These are phyloP conservation scores for Caenorhabditis macrosperma DNA, from an alignment of 2,888 invertebrate genomes.

Conservation along the genomic window DNA sequence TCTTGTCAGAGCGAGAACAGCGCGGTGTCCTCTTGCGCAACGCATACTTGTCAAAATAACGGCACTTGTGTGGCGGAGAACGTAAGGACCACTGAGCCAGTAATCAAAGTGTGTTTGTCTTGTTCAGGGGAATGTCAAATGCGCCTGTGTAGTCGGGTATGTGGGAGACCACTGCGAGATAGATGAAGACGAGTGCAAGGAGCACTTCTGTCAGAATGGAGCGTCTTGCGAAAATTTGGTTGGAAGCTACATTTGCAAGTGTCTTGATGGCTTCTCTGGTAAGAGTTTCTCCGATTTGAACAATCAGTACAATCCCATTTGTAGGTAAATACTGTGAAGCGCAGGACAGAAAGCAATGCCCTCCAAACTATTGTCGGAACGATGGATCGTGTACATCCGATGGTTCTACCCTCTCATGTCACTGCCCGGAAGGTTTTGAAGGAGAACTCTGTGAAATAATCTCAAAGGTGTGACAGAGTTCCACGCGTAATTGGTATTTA, in stretches of 20 bases:
- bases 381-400: constrained; percentile 27
- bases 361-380: constrained; percentile 38
- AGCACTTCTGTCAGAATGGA: constrained; percentile 91
- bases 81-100: constrained; percentile 50
- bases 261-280: constrained; percentile 75
- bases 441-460: constrained; percentile 42
- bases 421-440: constrained; percentile 41
- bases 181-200: constrained; percentile 92
- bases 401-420: constrained; percentile 17
- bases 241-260: constrained; percentile 84
- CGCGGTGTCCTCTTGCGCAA: constrained; percentile 36
- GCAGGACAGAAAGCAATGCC: constrained; percentile 30
- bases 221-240: constrained; percentile 97
- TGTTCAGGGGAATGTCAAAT: constrained; percentile 85
- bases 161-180: constrained; percentile 87
- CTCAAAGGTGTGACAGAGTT: constrained; percentile 10
- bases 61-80: constrained; percentile 72
- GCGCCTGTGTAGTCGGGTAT: constrained; percentile 91
- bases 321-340: constrained; percentile 66
- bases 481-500: background rate
- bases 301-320: background rate
- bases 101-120: too few species aligned
- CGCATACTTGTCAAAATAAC: constrained; percentile 72
- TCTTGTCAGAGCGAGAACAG: constrained; percentile 21
- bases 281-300: background rate